Base-by-base conservation (phyloP, 2,113 vertebrate species). In the Bostrychus sinensis region DNA sequence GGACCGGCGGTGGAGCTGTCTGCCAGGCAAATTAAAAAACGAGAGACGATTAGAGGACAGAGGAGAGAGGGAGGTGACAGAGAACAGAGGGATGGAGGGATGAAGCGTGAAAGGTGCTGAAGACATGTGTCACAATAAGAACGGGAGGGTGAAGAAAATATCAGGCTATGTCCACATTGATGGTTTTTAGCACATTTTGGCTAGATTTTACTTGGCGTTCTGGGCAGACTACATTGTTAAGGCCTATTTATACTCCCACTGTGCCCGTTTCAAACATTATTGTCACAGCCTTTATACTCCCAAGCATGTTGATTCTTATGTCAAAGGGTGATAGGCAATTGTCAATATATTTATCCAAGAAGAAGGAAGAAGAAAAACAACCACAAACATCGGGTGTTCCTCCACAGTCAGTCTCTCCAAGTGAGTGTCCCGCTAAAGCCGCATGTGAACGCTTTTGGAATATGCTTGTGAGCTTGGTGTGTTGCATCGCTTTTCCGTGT, bases 41-140 rank as follows among this genome's bases (percentile, higher is more conserved):
- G 14, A 73, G 70, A 56, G 75, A 85, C 83, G 80, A 82, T 87
- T 84, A 81, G 74, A 70, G 71, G 61, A 72, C 59, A 66, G 75
- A 56, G 62, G 51, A 77, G 67, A 39, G 62, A 39, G n/a, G 37
- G 46, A 59, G 41, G 53, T 61, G 66, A 62, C 36, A 53, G 61
- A 50, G 62, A 55, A 70, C 26, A n/a, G 43, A 38, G 23, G 42
- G 67, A 80, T 17, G 23, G 53, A 70, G 66, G 38, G 45, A 60
- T 2, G 10, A 26, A 68, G 46, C 61, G 66, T 77, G 45, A 69
- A 69, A 78, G 72, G 64, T 37, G 65, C 1, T 13, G 42, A 66
- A 32, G 54, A 67, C 43, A 42, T 14, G 53, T 28, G 3, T 37
- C 36, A 51, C 75, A 26, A 73, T 51, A 55, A 22, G 7, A 17